Evolutionary conservation across 2,113 vertebrate genomes (phyloP).

Genomic region (Callipepla squamata): DNA sequence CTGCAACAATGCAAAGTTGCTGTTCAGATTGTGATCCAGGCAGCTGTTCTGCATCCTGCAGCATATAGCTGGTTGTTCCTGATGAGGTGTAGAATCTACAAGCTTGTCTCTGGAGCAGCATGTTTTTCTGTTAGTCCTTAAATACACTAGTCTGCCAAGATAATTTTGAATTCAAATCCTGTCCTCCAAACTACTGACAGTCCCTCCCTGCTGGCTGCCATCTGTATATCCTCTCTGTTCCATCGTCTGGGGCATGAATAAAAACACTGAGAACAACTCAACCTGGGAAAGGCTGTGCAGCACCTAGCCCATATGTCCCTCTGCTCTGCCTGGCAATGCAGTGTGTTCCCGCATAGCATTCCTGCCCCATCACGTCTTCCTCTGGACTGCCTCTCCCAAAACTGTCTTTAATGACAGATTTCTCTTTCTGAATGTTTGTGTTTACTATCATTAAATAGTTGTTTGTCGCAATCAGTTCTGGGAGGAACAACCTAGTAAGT

Average conservation of each 20-base stretch:
- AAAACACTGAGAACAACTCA: constrained; percentile 13
- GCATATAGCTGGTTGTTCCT: background rate
- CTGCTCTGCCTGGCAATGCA: background rate
- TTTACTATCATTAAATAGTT: background rate
- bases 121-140: constrained; percentile 16
- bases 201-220: constrained; percentile 68
- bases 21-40: background rate
- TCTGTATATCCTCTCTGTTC: constrained; percentile 65
- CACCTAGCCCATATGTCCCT: constrained; percentile 40
- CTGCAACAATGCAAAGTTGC: background rate
- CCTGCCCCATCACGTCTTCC: background rate
- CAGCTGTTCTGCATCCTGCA: background rate
- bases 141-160: constrained; percentile 31
- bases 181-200: constrained; percentile 61
- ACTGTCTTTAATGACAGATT: background rate
- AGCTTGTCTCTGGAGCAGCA: background rate
- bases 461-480: background rate
- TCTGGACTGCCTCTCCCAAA: background rate
- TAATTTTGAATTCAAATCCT: constrained; percentile 50
- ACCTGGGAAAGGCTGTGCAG: background rate
- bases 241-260: constrained; percentile 37
- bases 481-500: background rate
- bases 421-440: background rate
- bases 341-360: background rate
- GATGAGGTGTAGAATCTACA: background rate